A percentile compares a stretch with the other conserved stretches of the same genome.
These are phyloP conservation scores for Malurus leucopterus DNA, from an alignment of 2,797 vertebrate genomes.

Conservation along the genomic window DNA sequence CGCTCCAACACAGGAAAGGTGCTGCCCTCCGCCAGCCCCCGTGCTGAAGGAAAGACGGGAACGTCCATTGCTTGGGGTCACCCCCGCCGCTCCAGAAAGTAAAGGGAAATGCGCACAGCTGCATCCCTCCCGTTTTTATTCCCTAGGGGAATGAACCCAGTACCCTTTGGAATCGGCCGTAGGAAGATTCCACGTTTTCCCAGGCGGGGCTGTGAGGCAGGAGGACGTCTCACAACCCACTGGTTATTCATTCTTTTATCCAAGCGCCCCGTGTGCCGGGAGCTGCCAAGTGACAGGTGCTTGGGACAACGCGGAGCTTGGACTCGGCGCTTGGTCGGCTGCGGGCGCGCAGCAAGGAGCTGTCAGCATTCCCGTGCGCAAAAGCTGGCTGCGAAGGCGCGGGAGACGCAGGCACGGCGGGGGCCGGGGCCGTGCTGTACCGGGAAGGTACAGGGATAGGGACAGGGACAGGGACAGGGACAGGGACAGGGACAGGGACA, in stretches of 20 bases:
- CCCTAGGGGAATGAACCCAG: background rate
- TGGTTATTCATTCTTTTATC: background rate
- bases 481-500: background rate
- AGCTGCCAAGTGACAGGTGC: background rate
- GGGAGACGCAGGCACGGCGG: background rate
- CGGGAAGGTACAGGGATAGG: background rate
- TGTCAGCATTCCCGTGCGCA: background rate
- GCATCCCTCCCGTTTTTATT: background rate
- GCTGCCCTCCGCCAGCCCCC: background rate
- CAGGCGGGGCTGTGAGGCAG: background rate
- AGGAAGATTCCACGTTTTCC: background rate
- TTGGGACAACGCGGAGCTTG: background rate
- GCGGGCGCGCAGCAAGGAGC: background rate
- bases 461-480: too few species aligned
- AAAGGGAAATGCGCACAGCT: fast-evolving
- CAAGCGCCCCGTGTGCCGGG: too few species aligned
- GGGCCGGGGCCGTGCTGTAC: fast-evolving
- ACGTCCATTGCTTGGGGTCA: too few species aligned
- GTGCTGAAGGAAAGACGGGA: background rate
- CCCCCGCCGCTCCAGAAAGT: fast-evolving
- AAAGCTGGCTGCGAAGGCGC: background rate
- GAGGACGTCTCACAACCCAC: background rate
- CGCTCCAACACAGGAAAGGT: background rate
- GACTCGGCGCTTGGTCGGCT: background rate
- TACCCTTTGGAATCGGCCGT: fast-evolving